phyloP scores from a whole-genome alignment of 2,888 invertebrate genomes.

The Hirtodrosophila alboralis region DNA sequence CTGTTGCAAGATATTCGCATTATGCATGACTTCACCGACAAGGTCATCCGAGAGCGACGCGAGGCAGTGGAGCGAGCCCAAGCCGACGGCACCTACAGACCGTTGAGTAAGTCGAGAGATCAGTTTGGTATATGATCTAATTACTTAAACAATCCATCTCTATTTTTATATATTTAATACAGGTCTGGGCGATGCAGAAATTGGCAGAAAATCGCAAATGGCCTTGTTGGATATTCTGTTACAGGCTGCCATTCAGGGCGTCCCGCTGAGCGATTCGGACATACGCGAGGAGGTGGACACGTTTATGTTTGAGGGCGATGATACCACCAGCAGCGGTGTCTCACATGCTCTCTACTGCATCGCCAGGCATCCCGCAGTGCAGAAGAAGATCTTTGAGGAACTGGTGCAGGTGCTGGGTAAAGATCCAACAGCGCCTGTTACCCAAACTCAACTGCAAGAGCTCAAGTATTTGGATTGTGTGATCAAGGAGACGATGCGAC shows the following conservation, averaged over 20 bases:
- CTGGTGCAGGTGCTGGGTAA: conserved; percentile 62
- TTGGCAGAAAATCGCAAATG: conserved; percentile 86
- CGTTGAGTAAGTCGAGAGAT: conserved; percentile 50
- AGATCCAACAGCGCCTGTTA: conserved; percentile 46
- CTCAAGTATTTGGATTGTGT: conserved; percentile 86
- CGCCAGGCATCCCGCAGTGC: conserved; percentile 66
- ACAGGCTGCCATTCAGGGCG: conserved; percentile 86
- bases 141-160: no score
- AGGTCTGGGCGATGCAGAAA: conserved; percentile 66
- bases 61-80: conserved; percentile 46
- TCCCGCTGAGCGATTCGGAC: conserved; percentile 85
- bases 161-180: not conserved
- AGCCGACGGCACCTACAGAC: conserved; percentile 57
- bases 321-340: conserved; percentile 76
- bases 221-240: conserved; percentile 88
- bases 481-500: conserved; percentile 87
- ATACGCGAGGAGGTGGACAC: conserved; percentile 89
- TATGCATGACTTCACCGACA: conserved; percentile 71
- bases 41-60: conserved; percentile 67
- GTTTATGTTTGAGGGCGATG: conserved; percentile 87
- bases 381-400: conserved; percentile 63
- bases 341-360: conserved; percentile 69
- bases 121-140: no score
- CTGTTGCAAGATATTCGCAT: conserved; percentile 51
- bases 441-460: conserved; percentile 49